Conservation (phyloP, 53 echinoderm and acorn worm species). For the Mesocentrotus franciscanus region DNA sequence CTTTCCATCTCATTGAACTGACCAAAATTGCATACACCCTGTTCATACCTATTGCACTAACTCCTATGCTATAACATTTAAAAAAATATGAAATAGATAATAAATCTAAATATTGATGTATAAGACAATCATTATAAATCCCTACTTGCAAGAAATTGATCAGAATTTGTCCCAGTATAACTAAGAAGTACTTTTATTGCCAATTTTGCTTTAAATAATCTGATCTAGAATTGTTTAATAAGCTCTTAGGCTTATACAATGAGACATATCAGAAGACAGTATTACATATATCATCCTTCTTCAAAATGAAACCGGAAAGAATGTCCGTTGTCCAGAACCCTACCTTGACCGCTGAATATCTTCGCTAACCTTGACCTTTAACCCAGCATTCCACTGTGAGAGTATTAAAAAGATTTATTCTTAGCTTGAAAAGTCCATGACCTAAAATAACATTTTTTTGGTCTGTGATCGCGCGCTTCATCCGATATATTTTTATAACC, state of each 20-base stretch:
- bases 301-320: not conserved
- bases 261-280: not conserved
- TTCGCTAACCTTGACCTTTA: conserved; percentile 59
- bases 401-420: conserved; percentile 9
- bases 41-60: too few relatives aligned
- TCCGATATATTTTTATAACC: not conserved
- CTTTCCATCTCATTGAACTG: too few relatives aligned
- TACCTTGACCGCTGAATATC: conserved; percentile 48
- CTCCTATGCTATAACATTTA: too few relatives aligned
- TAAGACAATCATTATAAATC: too few relatives aligned
- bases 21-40: too few relatives aligned
- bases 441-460: conserved; percentile 28
- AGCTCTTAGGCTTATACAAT: too few relatives aligned
- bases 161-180: not conserved
- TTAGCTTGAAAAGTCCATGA: conserved; percentile 15
- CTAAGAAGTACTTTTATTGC: not conserved
- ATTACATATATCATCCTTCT: not conserved
- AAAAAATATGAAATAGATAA: too few relatives aligned
- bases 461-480: not conserved
- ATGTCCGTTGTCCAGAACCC: not conserved
- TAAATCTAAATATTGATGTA: too few relatives aligned
- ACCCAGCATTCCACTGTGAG: conserved; percentile 29
- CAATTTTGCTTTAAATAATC: too few relatives aligned
- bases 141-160: not conserved
- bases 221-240: too few relatives aligned